These are phyloP conservation scores for Pachyseris speciosa DNA, from an alignment of 64 coral and sea anemone species.

Conservation along the genomic window DNA sequence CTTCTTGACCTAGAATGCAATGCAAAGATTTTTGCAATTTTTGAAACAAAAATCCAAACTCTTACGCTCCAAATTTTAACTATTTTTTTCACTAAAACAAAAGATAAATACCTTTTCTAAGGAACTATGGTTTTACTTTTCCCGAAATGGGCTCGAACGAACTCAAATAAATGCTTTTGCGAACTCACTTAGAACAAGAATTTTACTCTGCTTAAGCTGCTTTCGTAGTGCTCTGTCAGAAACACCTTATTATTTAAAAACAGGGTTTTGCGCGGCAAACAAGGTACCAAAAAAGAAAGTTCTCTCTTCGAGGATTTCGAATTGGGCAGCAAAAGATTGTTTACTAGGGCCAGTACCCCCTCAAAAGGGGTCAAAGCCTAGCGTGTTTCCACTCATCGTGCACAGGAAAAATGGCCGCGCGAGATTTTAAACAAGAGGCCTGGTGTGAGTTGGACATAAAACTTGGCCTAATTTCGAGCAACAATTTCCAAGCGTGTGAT, in stretches of 20 bases:
- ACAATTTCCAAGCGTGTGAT: no score
- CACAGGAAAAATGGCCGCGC: background rate
- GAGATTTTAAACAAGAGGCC: background rate
- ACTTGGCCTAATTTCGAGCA: no score
- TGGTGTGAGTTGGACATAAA: background rate
- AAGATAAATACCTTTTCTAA: conserved; percentile 34
- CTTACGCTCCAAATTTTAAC: conserved; percentile 2
- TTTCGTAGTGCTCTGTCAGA: background rate
- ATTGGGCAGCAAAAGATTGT: background rate
- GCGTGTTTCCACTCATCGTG: background rate
- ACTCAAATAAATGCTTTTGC: conserved; percentile 41
- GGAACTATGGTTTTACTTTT: conserved; percentile 49
- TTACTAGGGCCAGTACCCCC: background rate
- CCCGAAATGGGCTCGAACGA: background rate
- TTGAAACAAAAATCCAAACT: conserved; percentile 6
- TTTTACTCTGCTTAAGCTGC: background rate
- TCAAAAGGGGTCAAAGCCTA: background rate
- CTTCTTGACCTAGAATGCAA: background rate
- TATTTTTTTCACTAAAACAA: background rate
- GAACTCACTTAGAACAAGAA: no score
- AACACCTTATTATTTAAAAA: background rate
- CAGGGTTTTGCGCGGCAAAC: background rate
- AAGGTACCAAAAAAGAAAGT: conserved; percentile 17
- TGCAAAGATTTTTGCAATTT: background rate
- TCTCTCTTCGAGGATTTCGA: background rate